Conservation (phyloP, 53 echinoderm and acorn worm species). For the Stichopus horrens region DNA sequence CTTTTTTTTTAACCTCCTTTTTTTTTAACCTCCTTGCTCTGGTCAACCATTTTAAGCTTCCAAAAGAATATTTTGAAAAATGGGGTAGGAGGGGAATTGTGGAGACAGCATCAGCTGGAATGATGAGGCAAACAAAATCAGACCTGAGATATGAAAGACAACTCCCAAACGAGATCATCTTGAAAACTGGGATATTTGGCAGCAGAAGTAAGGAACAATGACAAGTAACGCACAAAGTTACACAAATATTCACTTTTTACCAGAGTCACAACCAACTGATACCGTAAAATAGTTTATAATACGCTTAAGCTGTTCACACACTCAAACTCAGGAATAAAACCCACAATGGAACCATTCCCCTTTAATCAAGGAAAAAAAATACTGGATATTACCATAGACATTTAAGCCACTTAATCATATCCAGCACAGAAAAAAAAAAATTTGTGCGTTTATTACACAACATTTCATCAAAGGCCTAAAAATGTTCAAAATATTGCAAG, state of each 20-base stretch:
- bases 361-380: slow-evolving; percentile 3
- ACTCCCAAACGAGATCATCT: slow-evolving; percentile 28
- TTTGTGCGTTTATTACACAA: slow-evolving; percentile 45
- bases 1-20: too few species aligned
- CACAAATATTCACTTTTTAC: slow-evolving; percentile 30
- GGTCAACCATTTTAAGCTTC: too few species aligned
- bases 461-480: slow-evolving; percentile 37
- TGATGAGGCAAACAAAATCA: slow-evolving; percentile 34
- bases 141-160: slow-evolving; percentile 42
- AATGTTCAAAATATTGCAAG: slow-evolving; percentile 44
- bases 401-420: slow-evolving; percentile 16
- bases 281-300: slow-evolving; percentile 8
- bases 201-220: slow-evolving; percentile 13
- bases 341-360: slow-evolving; percentile 1
- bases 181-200: slow-evolving; percentile 1
- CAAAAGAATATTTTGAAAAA: not conserved
- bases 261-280: slow-evolving; percentile 27
- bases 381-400: slow-evolving; percentile 23
- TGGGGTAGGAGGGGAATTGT: not conserved
- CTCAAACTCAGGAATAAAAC: not conserved
- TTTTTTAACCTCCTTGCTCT: too few species aligned
- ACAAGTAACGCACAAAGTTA: slow-evolving; percentile 1
- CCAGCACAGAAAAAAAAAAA: slow-evolving; percentile 25
- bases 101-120: slow-evolving; percentile 22
- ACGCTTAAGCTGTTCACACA: slow-evolving; percentile 1